Conservation (phyloP, 2,113 vertebrate genomes). For the Polypterus bichir region DNA sequence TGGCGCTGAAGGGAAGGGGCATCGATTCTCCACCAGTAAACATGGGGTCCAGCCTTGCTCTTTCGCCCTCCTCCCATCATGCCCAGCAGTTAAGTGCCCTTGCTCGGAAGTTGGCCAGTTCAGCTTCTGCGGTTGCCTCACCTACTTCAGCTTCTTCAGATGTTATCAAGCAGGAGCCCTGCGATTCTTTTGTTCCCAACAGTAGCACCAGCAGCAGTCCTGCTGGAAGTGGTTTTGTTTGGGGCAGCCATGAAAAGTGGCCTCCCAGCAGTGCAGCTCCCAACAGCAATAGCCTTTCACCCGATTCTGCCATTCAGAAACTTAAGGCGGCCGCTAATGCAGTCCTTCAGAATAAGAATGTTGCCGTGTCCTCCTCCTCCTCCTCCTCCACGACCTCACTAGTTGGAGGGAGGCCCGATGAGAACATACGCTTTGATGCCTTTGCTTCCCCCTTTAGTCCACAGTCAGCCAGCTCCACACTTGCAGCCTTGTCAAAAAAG, state of each 20-base stretch:
- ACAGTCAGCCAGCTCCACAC: constrained; percentile 92
- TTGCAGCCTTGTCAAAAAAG: constrained; percentile 96
- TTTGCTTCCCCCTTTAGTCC: constrained; percentile 91
- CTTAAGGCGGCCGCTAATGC: constrained; percentile 93
- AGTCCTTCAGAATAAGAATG: constrained; percentile 87
- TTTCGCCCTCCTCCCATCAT: constrained; percentile 82
- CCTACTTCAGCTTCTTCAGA: constrained; percentile 42
- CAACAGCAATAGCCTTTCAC: constrained; percentile 75
- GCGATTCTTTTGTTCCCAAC: constrained; percentile 48
- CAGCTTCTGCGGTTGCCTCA: constrained; percentile 40
- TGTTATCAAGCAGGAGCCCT: constrained; percentile 53
- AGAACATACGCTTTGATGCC: constrained; percentile 79
- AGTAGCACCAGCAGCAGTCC: constrained; percentile 63
- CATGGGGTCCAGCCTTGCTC: constrained; percentile 59
- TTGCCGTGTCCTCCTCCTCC: constrained; percentile 44
- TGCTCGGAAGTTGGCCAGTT: constrained; percentile 84
- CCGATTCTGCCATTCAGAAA: constrained; percentile 93
- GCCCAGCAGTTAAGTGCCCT: constrained; percentile 92
- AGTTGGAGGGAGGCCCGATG: constrained; percentile 54
- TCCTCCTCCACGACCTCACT: constrained; percentile 39
- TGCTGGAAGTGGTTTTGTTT: constrained; percentile 67
- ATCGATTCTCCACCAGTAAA: constrained; percentile 65
- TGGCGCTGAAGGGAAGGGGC: constrained; percentile 51
- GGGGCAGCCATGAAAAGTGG: constrained; percentile 89
- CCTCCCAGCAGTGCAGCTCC: constrained; percentile 68